Evolutionary conservation across 2,113 vertebrate species (phyloP), one percentile per base, ranked within the genome.

Genomic region (Aythya baeri): DNA sequence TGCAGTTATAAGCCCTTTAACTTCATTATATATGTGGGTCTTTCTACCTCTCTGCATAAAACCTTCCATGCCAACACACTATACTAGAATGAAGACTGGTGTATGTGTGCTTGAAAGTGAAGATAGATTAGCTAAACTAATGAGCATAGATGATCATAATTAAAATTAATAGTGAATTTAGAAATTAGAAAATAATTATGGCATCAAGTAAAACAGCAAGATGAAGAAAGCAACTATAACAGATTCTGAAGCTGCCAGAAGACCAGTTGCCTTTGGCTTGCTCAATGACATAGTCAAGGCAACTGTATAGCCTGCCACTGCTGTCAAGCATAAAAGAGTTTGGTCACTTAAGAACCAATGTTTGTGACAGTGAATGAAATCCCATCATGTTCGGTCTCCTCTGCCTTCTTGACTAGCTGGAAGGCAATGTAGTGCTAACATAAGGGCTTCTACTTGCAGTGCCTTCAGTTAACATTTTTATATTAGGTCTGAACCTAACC

Each of bases 111-210:
- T 90, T 92, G 44, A 83, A 82, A 85, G 74, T 76, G 77, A 84
- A 92, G 94, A 70, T 32, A 93, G 81, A 79, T 96, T 87, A 94
- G 62, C 75, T 93, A 68, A 91, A 67, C 74, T 97, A 96, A 94
- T 91, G 88, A 96, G 80, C 80, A 61, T 91, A 89, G 62, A 84
- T 94, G 80, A 94, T 54, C 88, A 81, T 94, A 97, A 96, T 96
- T 96, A 93, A 96, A 95, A 96, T 96, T 96, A 95, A 95, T 94
- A 93, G 57, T 83, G 77, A 96, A 82, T 94, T 94, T 89, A 49
- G 88, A 88, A 96, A 93, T 63, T 71, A 83, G 82, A 75, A 96
- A 97, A 94, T 93, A 95, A 94, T 96, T 91, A 89, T n/a, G 61
- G 55, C 72, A 81, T 41, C 1, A 16, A 89, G 52, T 73, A 65